Base-by-base conservation (phyloP, 2,797 vertebrate species). In the Danio kyathit region DNA sequence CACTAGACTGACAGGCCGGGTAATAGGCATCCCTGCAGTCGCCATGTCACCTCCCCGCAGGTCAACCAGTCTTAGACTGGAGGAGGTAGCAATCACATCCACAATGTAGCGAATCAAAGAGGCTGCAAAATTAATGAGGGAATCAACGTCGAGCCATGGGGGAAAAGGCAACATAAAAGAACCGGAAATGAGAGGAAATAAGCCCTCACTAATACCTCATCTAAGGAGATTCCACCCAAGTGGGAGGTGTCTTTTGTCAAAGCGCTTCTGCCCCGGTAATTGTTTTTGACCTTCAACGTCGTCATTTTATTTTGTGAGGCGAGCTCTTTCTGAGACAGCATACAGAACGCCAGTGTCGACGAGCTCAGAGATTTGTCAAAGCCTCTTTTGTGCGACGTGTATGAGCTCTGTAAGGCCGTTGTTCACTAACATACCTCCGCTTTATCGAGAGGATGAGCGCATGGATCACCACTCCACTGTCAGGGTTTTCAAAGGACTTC, bases 81-180 rank as follows among this genome's bases (percentile, higher is more conserved):
- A 71, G 84, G 85, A 92, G 95, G 93, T 93, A 94, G 95, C 83
- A 92, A 60, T 84, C 80, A 74, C 63, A 78, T 77, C 67, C 70
- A 95, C 95, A 94, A 87, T 93, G 94, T 95, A 59, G 94, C 94
- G 95, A 96, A 95, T 95, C 95, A 96, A 95, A 96, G 87, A 94
- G 93, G 95, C 94, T 94, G 95, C 95, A 95, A 96, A 96, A 96
- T 95, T 95, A 96, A 96, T 95, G 95, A 96, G 95, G 95, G 95
- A 96, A 96, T 97, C 96, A 96, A 94, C 94, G 94, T 92, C 93
- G 79, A 72, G 93, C 95, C 94, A 94, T 94, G 94, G 95, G 96
- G 95, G 83, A 94, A 81, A 54, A 84, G 93, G 93, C 91, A 91
- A 94, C 95, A 95, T 96, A 96, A 95, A 94, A 95, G 94, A 92